Evolutionary conservation across 2,113 vertebrate species (phyloP).

Genomic region (Pelmatolapia mariae): DNA sequence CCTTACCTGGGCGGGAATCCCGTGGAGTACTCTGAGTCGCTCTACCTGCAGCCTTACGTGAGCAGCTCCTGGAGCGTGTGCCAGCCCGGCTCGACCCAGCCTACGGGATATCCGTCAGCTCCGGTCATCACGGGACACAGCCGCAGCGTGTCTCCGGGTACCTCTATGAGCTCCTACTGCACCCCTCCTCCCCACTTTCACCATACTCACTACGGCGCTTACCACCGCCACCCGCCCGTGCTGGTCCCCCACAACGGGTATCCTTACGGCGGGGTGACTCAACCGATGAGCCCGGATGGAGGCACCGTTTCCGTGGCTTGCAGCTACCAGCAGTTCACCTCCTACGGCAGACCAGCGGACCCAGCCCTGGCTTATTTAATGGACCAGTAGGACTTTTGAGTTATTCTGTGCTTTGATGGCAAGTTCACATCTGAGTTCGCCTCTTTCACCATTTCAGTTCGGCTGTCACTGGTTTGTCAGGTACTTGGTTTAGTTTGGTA

Average conservation of each 20-base stretch:
- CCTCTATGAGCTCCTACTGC: constrained; percentile 37
- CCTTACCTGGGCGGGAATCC: constrained; percentile 28
- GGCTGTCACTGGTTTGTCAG: background rate
- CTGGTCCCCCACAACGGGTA: constrained; percentile 51
- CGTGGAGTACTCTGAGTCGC: constrained; percentile 36
- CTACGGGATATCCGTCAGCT: background rate
- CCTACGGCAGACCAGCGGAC: constrained; percentile 31
- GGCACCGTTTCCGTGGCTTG: constrained; percentile 29
- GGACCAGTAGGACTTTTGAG: background rate
- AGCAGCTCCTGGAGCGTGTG: constrained; percentile 44
- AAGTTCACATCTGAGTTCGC: background rate
- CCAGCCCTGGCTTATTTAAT: constrained; percentile 10
- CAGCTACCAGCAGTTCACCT: constrained; percentile 44
- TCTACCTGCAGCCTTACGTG: constrained; percentile 52
- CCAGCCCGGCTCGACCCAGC: constrained; percentile 11
- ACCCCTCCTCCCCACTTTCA: constrained; percentile 17
- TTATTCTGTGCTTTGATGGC: background rate
- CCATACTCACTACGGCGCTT: constrained; percentile 47
- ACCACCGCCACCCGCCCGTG: constrained; percentile 47
- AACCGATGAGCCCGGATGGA: constrained; percentile 56
- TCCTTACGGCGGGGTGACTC: constrained; percentile 48
- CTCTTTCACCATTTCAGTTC: constrained; percentile 12
- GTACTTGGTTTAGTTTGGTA: background rate
- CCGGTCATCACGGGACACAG: constrained; percentile 15
- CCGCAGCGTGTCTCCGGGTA: constrained; percentile 44